These are phyloP conservation scores for Thaumatotibia leucotreta DNA, from an alignment of 1,140 invertebrate genomes.

Conservation along the genomic window DNA sequence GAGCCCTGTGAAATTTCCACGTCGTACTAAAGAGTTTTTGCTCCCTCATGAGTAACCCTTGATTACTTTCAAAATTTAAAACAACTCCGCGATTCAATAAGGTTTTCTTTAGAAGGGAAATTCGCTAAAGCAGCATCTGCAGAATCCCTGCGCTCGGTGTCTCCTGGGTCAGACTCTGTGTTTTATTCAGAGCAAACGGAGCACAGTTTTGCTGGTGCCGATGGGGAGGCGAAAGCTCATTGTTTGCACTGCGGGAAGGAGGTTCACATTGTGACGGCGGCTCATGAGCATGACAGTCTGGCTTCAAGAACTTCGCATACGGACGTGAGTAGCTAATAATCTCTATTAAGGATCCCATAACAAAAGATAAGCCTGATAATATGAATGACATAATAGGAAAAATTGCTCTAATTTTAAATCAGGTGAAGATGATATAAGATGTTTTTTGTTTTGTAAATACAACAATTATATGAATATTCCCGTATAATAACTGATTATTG, in stretches of 20 bases:
- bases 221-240: slow-evolving; percentile 75
- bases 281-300: slow-evolving; percentile 67
- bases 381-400: too few species aligned
- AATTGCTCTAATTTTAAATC: too few species aligned
- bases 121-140: slow-evolving; percentile 89
- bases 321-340: slow-evolving; percentile 51
- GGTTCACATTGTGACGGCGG: slow-evolving; percentile 78
- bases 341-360: too few species aligned
- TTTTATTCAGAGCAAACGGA: slow-evolving; percentile 89
- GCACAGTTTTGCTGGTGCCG: slow-evolving; percentile 46
- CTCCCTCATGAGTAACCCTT: background rate
- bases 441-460: too few species aligned
- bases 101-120: slow-evolving; percentile 52
- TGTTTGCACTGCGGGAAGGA: slow-evolving; percentile 90
- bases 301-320: slow-evolving; percentile 71
- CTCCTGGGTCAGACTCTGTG: slow-evolving; percentile 91
- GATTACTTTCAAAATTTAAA: slow-evolving; percentile 12
- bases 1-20: background rate
- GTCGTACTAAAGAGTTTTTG: background rate
- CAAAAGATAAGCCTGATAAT: too few species aligned
- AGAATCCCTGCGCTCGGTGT: slow-evolving; percentile 88
- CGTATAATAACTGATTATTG: too few species aligned
- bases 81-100: slow-evolving; percentile 13
- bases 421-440: too few species aligned
- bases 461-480: too few species aligned